phyloP scores from a whole-genome alignment of 2,113 vertebrate species.

The Coracopsis vasa region DNA sequence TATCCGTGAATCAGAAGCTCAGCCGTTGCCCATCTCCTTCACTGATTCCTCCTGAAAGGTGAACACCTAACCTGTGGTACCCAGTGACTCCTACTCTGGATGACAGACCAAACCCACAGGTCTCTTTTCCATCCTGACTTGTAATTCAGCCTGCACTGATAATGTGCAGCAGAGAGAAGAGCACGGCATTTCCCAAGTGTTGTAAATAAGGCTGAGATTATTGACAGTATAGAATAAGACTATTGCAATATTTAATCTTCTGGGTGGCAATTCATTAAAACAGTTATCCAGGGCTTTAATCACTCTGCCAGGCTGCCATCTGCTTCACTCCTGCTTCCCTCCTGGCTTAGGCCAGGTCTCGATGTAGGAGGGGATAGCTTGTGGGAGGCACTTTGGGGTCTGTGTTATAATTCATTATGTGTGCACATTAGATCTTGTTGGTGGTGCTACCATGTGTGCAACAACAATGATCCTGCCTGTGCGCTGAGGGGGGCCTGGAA shows the following conservation, averaged over 20 bases:
- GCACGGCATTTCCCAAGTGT: background rate
- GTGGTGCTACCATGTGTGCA: background rate
- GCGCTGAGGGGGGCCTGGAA: background rate
- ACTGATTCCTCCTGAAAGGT: background rate
- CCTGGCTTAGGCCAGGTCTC: conserved; percentile 52
- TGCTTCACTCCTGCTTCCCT: conserved; percentile 54
- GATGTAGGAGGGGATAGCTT: conserved; percentile 45
- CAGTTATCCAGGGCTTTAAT: conserved; percentile 71
- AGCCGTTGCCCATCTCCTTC: background rate
- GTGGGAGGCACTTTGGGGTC: conserved; percentile 18
- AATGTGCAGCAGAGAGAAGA: background rate
- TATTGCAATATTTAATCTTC: conserved; percentile 66
- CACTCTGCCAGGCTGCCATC: conserved; percentile 76
- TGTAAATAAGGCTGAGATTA: conserved; percentile 54
- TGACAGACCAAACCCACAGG: background rate
- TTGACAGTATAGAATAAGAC: conserved; percentile 4
- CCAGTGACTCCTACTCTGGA: background rate
- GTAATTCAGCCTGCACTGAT: background rate
- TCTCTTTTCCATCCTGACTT: background rate
- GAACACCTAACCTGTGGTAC: background rate
- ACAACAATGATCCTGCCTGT: background rate
- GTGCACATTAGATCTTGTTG: background rate
- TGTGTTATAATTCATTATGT: conserved; percentile 47
- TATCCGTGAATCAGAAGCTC: background rate
- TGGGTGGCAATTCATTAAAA: conserved; percentile 73